phyloP scores from a whole-genome alignment of 2,888 invertebrate genomes.

The Argyra leucocephala region DNA sequence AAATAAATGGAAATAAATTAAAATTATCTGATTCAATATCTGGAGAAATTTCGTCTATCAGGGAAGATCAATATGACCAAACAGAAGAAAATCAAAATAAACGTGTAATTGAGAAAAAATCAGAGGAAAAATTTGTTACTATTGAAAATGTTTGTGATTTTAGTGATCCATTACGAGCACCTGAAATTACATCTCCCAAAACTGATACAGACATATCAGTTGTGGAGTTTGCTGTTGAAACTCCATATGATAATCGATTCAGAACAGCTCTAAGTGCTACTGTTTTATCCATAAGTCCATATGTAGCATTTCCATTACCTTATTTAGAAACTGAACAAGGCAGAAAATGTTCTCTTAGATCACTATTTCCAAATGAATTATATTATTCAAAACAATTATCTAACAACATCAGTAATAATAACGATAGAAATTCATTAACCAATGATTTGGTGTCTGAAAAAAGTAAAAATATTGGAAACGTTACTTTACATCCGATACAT shows the following conservation, averaged over 20 bases:
- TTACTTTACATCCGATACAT: slow-evolving; percentile 53
- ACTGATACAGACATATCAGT: slow-evolving; percentile 38
- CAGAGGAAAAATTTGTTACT: slow-evolving; percentile 49
- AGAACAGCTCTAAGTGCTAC: slow-evolving; percentile 65
- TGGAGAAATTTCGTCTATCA: slow-evolving; percentile 21
- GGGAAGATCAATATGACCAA: slow-evolving; percentile 18
- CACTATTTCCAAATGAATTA: slow-evolving; percentile 62
- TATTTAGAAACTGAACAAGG: slow-evolving; percentile 80
- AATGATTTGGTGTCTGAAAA: slow-evolving; percentile 27
- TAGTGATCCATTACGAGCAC: slow-evolving; percentile 70
- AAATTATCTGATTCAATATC: background rate
- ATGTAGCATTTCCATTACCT: slow-evolving; percentile 72
- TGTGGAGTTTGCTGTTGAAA: slow-evolving; percentile 43
- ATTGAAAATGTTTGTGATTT: slow-evolving; percentile 52
- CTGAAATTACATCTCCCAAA: slow-evolving; percentile 37
- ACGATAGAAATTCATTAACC: slow-evolving; percentile 8
- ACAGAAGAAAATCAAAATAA: background rate
- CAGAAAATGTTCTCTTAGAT: slow-evolving; percentile 60
- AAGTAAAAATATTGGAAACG: slow-evolving; percentile 25
- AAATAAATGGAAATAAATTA: slow-evolving; percentile 16
- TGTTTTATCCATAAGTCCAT: slow-evolving; percentile 76
- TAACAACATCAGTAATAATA: slow-evolving; percentile 28
- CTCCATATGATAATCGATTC: slow-evolving; percentile 58
- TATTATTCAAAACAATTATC: slow-evolving; percentile 59
- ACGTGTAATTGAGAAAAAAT: slow-evolving; percentile 32